Base-by-base conservation (phyloP, 2,797 vertebrate species). In the Bothrops alternatus region DNA sequence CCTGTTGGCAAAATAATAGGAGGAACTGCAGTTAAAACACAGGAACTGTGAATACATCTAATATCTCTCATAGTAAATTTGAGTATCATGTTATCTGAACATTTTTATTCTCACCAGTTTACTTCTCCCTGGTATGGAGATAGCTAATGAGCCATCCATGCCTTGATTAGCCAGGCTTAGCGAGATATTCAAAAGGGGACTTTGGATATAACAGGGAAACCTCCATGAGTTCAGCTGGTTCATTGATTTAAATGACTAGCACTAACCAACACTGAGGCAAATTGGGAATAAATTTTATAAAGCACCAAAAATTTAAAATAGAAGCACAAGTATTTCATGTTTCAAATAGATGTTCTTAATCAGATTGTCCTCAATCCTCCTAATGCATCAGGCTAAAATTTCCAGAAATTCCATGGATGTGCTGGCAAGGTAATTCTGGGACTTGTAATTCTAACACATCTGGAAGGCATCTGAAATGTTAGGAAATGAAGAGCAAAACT, bases 1-100 rank as follows among this genome's bases (percentile, higher is more conserved):
- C 95, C 97, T 98, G 86, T 32, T 12, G 20, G 82, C 53, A 85
- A 16, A 56, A n/a, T 25, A 95, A 11, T 0, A 1, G 69, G 90
- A 90, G 26, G 86, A 69, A 26, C 4, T n/a, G 3, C 25, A 32
- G 25, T 86, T 25, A 65, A 55, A 87, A 50, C 28, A 50, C 20
- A 4, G n/a, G 28, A 89, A n/a, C 13, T n/a, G 14, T 73, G 63
- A 78, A 78, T 3, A 37, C 13, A 58, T 6, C 11, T 3, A 37
- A 32, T 3, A 16, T 61, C 3, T 25, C 37, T 25, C 37, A 25
- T 3, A 82, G 37, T 47, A 42, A 82, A 42, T 25, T 3, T 47
- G 37, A 18, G 20, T 42, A 47, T 82, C 20, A 23, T 82, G 20
- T 78, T 82, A 82, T 2, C 63, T 42, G 37, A 42, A 78, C 37